Evolutionary conservation across 2,888 invertebrate genomes (phyloP), one percentile per base, ranked within the genome.

Genomic region (Enchytraeus crypticus): DNA sequence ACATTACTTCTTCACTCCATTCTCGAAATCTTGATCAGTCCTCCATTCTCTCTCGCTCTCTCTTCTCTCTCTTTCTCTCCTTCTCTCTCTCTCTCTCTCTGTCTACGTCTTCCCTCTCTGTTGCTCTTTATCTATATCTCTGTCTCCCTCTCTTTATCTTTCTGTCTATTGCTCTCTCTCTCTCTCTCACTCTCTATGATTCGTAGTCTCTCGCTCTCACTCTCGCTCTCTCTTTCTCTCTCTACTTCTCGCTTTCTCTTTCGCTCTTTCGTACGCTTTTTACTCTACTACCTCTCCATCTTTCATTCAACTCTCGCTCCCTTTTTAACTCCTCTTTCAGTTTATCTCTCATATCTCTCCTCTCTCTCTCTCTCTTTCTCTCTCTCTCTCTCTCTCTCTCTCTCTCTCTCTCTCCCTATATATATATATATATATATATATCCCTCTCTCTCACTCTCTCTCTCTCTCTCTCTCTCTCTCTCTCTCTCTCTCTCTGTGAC

Each of bases 331-430:
- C 57, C 30, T 3, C 51, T 32, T 57, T 29, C 29, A 27, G 4
- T 3, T 51, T 29, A 2, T 32, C 14, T 29, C 30, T 29, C 30
- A 26, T 29, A 26, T 53, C 30, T 29, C 30, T 29, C 30, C 30
- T 29, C 32, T 46, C n/a, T 29, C 46, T 56, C 56, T 56, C 56
- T 56, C 46, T 46, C 46, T 46, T n/a, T 46, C 56, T 56, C 27
- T 56, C 56, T 56, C 56, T 56, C 46, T 56, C 23, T 46, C 46
- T 46, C 27, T 56, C 46, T 56, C 56, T 56, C 46, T 56, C 46
- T 56, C 56, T 47, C 27, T n/a, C n/a, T n/a, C n/a, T n/a, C n/a
- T n/a, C n/a, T n/a, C n/a, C n/a, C n/a, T n/a, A n/a, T n/a, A n/a
- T n/a, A n/a, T n/a, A n/a, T n/a, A n/a, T n/a, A n/a, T n/a, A n/a